phyloP scores from a whole-genome alignment of 2,888 invertebrate species.

The Saturnia japonica region DNA sequence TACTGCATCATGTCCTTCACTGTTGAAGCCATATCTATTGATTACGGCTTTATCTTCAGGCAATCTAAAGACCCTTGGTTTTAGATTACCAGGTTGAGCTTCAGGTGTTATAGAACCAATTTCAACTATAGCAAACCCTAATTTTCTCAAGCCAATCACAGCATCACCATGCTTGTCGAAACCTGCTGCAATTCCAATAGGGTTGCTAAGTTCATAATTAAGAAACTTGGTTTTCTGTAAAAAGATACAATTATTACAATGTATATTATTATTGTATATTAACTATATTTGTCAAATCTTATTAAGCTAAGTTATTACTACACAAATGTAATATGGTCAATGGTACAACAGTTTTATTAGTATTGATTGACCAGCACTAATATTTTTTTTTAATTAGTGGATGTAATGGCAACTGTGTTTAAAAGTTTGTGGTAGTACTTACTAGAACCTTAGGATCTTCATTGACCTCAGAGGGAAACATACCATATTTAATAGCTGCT shows the following conservation, averaged over 20 bases:
- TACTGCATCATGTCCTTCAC: slow-evolving; percentile 93
- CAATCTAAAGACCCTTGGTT: slow-evolving; percentile 95
- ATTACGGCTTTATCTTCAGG: slow-evolving; percentile 93
- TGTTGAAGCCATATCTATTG: slow-evolving; percentile 96
- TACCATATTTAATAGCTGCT: slow-evolving; percentile 87
- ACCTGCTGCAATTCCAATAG: slow-evolving; percentile 98
- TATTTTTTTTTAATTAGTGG: not conserved
- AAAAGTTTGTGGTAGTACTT: slow-evolving; percentile 39
- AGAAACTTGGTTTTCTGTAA: slow-evolving; percentile 87
- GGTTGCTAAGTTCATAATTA: slow-evolving; percentile 89
- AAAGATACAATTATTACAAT: too few relatives aligned
- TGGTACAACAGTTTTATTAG: not conserved
- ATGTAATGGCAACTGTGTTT: not conserved
- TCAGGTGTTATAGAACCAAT: slow-evolving; percentile 97
- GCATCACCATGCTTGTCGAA: slow-evolving; percentile 99
- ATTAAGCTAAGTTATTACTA: too few relatives aligned
- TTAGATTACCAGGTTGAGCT: slow-evolving; percentile 96
- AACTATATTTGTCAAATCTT: too few relatives aligned
- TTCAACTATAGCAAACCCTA: slow-evolving; percentile 98
- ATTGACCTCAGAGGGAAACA: slow-evolving; percentile 83
- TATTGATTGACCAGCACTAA: not conserved
- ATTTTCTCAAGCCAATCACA: slow-evolving; percentile 87
- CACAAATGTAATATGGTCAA: too few relatives aligned
- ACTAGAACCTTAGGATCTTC: slow-evolving; percentile 86
- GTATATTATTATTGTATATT: too few relatives aligned